Evolutionary conservation across 2,888 invertebrate genomes (phyloP).

Genomic region (Andrena dorsata): DNA sequence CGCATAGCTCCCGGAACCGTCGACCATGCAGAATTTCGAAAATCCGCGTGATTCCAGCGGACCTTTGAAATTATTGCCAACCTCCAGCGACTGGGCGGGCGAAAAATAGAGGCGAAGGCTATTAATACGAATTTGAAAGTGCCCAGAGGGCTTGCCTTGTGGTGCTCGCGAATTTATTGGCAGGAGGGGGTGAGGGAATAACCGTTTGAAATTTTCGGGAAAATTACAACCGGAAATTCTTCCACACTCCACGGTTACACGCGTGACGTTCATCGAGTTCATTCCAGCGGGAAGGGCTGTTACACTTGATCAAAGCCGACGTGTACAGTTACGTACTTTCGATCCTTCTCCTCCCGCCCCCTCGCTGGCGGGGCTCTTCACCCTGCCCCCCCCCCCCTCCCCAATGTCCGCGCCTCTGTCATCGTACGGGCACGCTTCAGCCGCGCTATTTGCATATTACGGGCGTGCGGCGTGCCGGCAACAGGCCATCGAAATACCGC

Average conservation of each 20-base stretch:
- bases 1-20: constrained; percentile 16
- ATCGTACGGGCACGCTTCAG: constrained; percentile 74
- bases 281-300: constrained; percentile 68
- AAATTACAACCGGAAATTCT: constrained; percentile 71
- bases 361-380: constrained; percentile 40
- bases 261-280: constrained; percentile 72
- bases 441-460: constrained; percentile 82
- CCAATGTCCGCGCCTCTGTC: constrained; percentile 69
- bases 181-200: constrained; percentile 8
- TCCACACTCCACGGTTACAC: constrained; percentile 72
- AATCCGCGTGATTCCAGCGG: constrained; percentile 24
- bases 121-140: constrained; percentile 50
- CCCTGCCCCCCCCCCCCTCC: no score
- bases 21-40: constrained; percentile 53
- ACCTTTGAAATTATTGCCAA: constrained; percentile 59
- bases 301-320: constrained; percentile 77
- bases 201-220: constrained; percentile 65
- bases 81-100: constrained; percentile 12
- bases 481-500: constrained; percentile 78
- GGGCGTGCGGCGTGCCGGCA: constrained; percentile 76
- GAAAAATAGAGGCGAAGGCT: constrained; percentile 12
- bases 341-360: constrained; percentile 64
- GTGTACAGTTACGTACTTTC: constrained; percentile 73
- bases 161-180: constrained; percentile 51
- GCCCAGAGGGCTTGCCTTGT: constrained; percentile 30